These are phyloP conservation scores for Hyalella azteca DNA, from an alignment of 2,888 invertebrate genomes.

Conservation along the genomic window DNA sequence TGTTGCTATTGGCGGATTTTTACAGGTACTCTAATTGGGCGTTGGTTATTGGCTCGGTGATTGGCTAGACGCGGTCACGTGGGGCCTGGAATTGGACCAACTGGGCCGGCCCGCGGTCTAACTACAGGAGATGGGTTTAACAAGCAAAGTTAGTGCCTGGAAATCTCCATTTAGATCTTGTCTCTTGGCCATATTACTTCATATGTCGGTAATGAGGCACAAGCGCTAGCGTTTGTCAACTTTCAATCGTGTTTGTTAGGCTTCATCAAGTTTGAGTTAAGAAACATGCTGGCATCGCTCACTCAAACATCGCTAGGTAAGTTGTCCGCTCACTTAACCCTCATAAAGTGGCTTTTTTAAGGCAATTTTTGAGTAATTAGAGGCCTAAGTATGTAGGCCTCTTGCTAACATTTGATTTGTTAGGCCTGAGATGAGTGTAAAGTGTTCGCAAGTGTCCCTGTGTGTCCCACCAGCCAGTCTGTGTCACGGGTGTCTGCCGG, in stretches of 20 bases:
- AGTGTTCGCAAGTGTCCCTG: no score
- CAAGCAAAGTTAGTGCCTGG: constrained; percentile 58
- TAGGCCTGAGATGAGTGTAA: constrained; percentile 39
- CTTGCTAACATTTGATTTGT: constrained; percentile 54
- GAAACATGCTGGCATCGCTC: constrained; percentile 48
- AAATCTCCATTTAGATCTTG: constrained; percentile 58
- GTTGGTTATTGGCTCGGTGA: not conserved
- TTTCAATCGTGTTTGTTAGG: not conserved
- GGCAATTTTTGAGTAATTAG: constrained; percentile 53
- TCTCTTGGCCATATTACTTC: constrained; percentile 56
- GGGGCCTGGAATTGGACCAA: not conserved
- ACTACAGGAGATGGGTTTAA: constrained; percentile 58
- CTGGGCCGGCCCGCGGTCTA: constrained; percentile 47
- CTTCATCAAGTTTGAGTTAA: not conserved
- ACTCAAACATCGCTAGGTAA: constrained; percentile 46
- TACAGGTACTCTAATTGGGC: constrained; percentile 15
- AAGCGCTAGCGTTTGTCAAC: constrained; percentile 43
- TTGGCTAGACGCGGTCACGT: not conserved
- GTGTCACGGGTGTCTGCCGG: no score
- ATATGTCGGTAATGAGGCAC: constrained; percentile 54
- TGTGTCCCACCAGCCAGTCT: no score
- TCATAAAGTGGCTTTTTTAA: constrained; percentile 40
- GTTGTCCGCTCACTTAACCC: not conserved
- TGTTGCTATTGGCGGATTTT: constrained; percentile 20
- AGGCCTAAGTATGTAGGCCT: constrained; percentile 54